These are phyloP conservation scores for Pocillopora verrucosa DNA, from an alignment of 64 coral and sea anemone genomes.

Conservation along the genomic window DNA sequence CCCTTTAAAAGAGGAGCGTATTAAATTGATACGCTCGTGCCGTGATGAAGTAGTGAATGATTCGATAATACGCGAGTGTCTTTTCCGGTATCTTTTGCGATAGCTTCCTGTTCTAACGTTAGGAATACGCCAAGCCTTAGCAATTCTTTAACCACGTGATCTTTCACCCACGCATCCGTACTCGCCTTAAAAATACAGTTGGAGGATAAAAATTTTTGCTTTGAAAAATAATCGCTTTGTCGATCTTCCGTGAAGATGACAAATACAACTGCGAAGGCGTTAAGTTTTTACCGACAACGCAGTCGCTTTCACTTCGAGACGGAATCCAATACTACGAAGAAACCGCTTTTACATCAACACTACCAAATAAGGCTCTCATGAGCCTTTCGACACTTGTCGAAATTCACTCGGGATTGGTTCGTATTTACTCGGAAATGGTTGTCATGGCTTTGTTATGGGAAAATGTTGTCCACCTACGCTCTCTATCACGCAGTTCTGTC, in stretches of 20 bases:
- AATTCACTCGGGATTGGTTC: slow-evolving; percentile 43
- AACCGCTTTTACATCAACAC: slow-evolving; percentile 18
- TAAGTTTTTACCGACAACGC: background rate
- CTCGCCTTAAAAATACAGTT: background rate
- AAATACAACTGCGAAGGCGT: background rate
- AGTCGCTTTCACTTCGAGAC: slow-evolving; percentile 8
- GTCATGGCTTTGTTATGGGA: slow-evolving; percentile 41
- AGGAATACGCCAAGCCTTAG: background rate
- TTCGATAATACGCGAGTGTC: background rate
- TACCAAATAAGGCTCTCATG: slow-evolving; percentile 21
- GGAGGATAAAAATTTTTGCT: slow-evolving; percentile 1
- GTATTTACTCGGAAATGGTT: slow-evolving; percentile 54
- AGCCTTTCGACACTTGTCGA: slow-evolving; percentile 41
- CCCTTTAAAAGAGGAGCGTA: too few species aligned
- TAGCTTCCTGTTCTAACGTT: slow-evolving; percentile 20
- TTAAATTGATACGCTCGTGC: too few species aligned
- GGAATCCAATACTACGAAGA: slow-evolving; percentile 34
- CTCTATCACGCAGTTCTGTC: slow-evolving; percentile 22
- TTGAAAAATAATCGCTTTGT: slow-evolving; percentile 19
- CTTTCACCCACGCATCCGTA: slow-evolving; percentile 49
- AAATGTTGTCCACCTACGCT: slow-evolving; percentile 17
- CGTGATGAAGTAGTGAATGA: background rate
- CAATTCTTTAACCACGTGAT: slow-evolving; percentile 31
- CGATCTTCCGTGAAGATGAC: background rate
- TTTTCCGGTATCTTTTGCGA: slow-evolving; percentile 12